phyloP scores from a whole-genome alignment of 1,140 invertebrate species.

The Drosophila virilis region DNA sequence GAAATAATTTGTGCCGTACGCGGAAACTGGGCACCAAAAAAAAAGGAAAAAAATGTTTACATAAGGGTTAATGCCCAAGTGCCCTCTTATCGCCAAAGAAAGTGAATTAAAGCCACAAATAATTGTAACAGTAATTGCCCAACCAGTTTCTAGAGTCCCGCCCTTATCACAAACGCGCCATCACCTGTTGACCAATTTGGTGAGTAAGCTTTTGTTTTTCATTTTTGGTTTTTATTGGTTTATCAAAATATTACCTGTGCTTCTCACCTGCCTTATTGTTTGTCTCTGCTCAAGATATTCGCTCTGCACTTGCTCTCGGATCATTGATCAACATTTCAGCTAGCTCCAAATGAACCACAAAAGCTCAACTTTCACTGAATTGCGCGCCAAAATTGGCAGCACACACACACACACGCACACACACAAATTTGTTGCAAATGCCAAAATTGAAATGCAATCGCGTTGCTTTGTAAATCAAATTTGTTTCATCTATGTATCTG shows the following conservation, averaged over 20 bases:
- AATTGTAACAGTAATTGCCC: slow-evolving; percentile 50
- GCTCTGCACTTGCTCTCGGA: slow-evolving; percentile 12
- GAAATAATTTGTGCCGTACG: slow-evolving; percentile 20
- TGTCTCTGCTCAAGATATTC: slow-evolving; percentile 6
- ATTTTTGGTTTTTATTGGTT: slow-evolving; percentile 2
- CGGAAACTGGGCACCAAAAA: slow-evolving; percentile 33
- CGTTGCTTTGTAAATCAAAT: slow-evolving; percentile 60
- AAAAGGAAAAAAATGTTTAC: slow-evolving; percentile 18
- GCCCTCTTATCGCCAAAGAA: slow-evolving; percentile 57
- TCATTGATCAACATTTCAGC: slow-evolving; percentile 61
- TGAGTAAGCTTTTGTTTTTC: slow-evolving; percentile 34
- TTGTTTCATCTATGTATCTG: slow-evolving; percentile 40
- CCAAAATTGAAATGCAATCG: slow-evolving; percentile 63
- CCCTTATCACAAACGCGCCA: slow-evolving; percentile 28
- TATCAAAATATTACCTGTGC: neutral
- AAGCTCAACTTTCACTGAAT: slow-evolving; percentile 70
- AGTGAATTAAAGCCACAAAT: slow-evolving; percentile 58
- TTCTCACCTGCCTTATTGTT: slow-evolving; percentile 1
- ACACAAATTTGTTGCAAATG: slow-evolving; percentile 58
- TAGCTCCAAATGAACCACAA: slow-evolving; percentile 19
- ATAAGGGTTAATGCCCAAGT: slow-evolving; percentile 30
- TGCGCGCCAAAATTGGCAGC: slow-evolving; percentile 60
- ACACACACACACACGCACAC: slow-evolving; percentile 25
- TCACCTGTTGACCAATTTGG: slow-evolving; percentile 37
- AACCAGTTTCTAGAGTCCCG: slow-evolving; percentile 26